Conservation (phyloP, 2,888 invertebrate species). For the Lordiphosa fenestrarum region DNA sequence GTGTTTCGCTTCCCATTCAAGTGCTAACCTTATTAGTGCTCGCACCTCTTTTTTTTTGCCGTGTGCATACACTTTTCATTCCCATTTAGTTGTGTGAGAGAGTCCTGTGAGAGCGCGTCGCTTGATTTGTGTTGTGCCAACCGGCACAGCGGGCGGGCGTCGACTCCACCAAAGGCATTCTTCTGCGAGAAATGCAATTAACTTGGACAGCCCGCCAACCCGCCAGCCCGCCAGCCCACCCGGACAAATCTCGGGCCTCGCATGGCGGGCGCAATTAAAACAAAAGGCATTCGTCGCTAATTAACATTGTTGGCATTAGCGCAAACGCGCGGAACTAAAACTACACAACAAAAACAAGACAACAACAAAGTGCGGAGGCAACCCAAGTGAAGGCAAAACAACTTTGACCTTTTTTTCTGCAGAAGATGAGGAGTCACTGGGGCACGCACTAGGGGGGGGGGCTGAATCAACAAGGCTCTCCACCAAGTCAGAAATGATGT, state of each 20-base stretch:
- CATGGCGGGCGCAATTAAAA: conserved; percentile 38
- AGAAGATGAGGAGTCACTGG: no score
- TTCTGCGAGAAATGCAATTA: conserved; percentile 59
- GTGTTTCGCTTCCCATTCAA: conserved; percentile 53
- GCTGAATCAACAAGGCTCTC: no score
- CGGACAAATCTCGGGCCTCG: conserved; percentile 27
- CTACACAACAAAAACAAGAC: conserved; percentile 1
- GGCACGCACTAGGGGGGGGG: no score
- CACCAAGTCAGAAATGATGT: no score
- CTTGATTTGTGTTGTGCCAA: conserved; percentile 77
- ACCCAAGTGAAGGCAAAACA: no score
- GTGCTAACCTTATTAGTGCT: conserved; percentile 59
- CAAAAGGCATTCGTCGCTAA: conserved; percentile 43
- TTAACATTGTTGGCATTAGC: conserved; percentile 45
- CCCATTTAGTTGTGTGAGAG: conserved; percentile 1
- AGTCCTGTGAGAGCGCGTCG: conserved; percentile 8
- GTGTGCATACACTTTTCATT: neutral
- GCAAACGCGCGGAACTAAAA: conserved; percentile 9
- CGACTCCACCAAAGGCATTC: conserved; percentile 45
- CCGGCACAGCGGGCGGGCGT: conserved; percentile 52
- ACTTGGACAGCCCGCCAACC: conserved; percentile 25
- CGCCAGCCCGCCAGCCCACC: conserved; percentile 8
- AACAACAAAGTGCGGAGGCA: neutral
- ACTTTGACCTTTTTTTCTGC: no score
- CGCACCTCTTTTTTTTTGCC: conserved; percentile 17